Percentiles rank a stretch among this genome's conserved stretches.
These are phyloP conservation scores for Chymomyza procnemis DNA, from an alignment of 2,888 invertebrate species.

Conservation along the genomic window DNA sequence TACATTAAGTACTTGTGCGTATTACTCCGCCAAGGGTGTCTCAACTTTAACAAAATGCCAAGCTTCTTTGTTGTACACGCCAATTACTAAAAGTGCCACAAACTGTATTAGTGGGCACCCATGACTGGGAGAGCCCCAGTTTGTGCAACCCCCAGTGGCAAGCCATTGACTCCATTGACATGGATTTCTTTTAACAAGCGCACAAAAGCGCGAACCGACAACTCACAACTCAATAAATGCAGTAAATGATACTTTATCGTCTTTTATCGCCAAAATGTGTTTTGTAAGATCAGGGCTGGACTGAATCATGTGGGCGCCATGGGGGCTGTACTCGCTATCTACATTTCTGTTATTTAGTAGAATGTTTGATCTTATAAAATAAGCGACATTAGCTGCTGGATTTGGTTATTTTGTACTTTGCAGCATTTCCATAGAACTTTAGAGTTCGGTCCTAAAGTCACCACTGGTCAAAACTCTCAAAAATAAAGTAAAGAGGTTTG, in stretches of 20 bases:
- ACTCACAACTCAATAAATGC: slow-evolving; percentile 48
- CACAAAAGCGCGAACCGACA: slow-evolving; percentile 47
- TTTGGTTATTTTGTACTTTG: too few relatives aligned
- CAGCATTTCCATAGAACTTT: too few relatives aligned
- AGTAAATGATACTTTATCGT: slow-evolving; percentile 59
- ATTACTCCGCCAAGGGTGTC: slow-evolving; percentile 33
- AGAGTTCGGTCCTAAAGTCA: too few relatives aligned
- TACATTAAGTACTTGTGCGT: slow-evolving; percentile 27
- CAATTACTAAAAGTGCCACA: slow-evolving; percentile 29
- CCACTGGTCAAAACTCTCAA: too few relatives aligned
- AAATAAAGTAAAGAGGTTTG: too few relatives aligned
- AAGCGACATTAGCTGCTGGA: too few relatives aligned
- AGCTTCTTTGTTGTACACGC: slow-evolving; percentile 44
- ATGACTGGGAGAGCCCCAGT: slow-evolving; percentile 18
- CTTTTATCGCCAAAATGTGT: slow-evolving; percentile 50
- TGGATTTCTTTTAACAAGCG: slow-evolving; percentile 53
- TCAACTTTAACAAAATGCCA: slow-evolving; percentile 7
- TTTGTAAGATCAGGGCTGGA: slow-evolving; percentile 11
- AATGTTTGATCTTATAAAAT: too few relatives aligned
- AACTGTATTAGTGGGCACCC: slow-evolving; percentile 28
- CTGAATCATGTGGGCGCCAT: too few relatives aligned
- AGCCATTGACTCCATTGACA: slow-evolving; percentile 31
- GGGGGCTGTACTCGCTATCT: too few relatives aligned
- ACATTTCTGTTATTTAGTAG: too few relatives aligned
- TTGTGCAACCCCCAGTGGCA: slow-evolving; percentile 16